Base-by-base conservation (phyloP, 1,140 invertebrate genomes). In the Laupala kohalensis region DNA sequence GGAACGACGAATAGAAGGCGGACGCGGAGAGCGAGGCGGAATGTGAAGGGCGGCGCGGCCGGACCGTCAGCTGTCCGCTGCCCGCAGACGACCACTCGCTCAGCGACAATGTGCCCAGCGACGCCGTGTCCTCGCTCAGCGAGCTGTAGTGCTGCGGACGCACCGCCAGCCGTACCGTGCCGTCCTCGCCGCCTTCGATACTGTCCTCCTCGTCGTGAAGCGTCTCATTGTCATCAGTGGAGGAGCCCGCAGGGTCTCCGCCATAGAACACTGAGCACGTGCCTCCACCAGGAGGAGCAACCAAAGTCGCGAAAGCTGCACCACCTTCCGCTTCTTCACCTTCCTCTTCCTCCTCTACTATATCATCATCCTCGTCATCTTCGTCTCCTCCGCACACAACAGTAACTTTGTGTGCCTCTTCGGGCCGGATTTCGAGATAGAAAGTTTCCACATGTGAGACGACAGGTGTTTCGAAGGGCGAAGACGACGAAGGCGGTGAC, bases 371-470 rank as follows among this genome's bases (percentile, higher is more conserved):
- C 0, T 53, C 37, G 4, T 53, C 37, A 19, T 25, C 37, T 9
- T 53, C 37, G 27, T 70, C 69, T 19, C 9, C 37, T 9, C 37
- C 37, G 37, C 37, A 53, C 37, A 73, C 88, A 72, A 86, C 84
- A 5, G 87, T 79, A 0, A 92, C 90, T 78, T 89, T 90, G 63
- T 86, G 86, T 3, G 86, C 83, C 78, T 87, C 85, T 80, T 90
- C 88, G 0, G 86, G 88, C 77, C 90, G 89, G 62, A 88, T 86
- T 73, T 88, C 90, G 81, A 91, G 88, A 74, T 91, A 93, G 78
- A 90, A 92, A 27, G 91, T 92, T 80, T 93, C 89, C n/a, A 94
- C 88, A 77, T 90, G 90, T 77, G 89, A 90, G n/a, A 92, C 85
- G 15, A 88, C 80, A 5, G 86, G 84, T 4, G 85, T 87, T 70